phyloP scores from a whole-genome alignment of 2,888 invertebrate genomes.

The Ischnura elegans region DNA sequence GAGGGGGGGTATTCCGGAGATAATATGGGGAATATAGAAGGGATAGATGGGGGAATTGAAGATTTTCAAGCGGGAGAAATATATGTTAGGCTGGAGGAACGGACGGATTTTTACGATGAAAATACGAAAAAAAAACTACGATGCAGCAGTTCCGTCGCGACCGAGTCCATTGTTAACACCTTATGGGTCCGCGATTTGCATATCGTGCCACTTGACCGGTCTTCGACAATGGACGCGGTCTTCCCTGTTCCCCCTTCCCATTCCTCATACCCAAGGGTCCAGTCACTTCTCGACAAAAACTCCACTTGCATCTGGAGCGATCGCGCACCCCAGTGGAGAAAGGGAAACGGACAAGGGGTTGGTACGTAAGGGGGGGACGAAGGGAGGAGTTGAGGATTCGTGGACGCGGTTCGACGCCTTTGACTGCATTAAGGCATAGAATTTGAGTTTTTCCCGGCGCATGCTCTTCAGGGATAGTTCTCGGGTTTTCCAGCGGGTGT shows the following conservation, averaged over 20 bases:
- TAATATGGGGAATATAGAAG: neutral
- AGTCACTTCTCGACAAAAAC: neutral
- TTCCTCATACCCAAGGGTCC: neutral
- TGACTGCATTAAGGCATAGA: no score
- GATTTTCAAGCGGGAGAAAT: neutral
- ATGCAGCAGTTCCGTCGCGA: neutral
- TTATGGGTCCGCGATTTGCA: neutral
- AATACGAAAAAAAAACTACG: neutral
- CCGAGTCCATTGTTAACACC: constrained; percentile 24
- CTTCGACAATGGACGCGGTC: constrained; percentile 8
- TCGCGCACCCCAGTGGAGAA: neutral
- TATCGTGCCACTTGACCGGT: constrained; percentile 27
- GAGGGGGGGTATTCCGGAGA: neutral
- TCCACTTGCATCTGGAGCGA: neutral
- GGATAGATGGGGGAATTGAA: neutral
- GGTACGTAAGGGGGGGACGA: neutral
- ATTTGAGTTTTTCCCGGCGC: no score
- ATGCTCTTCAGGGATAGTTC: no score
- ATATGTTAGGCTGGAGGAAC: neutral
- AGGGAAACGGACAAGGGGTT: neutral
- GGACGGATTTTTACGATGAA: neutral
- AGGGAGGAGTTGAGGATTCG: neutral
- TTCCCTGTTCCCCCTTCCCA: neutral
- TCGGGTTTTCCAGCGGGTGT: no score
- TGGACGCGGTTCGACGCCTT: no score